Base-by-base conservation (phyloP, 2,797 vertebrate genomes). In the Hippopotamyrus pictus region DNA sequence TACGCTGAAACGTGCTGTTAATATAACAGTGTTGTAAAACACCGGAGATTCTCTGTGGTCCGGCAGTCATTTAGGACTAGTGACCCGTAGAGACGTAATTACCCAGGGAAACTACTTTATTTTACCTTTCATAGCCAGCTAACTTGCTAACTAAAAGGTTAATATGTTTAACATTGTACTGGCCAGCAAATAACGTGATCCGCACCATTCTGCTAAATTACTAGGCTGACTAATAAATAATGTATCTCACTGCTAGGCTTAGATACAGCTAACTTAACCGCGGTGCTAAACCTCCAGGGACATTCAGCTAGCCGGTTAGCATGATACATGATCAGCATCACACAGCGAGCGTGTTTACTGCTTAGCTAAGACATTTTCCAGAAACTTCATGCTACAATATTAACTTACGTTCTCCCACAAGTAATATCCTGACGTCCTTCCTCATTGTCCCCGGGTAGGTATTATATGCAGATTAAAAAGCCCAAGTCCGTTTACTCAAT, bases 361-460 rank as follows among this genome's bases (percentile, higher is more conserved):
- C 12, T 22, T 29, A 50, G 83, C 22, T 29, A 29, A 51, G 9
- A 53, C 48, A 53, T 85, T 41, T 82, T 7, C 17, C 76, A 48
- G 44, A 9, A 83, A 46, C 76, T 7, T 48, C 76, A 84, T 5
- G n/a, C 46, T 22, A 12, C 46, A 84, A 84, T 2, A 84, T 84
- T 25, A 25, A 98, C 97, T 98, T 95, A 99, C 97, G 96, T 93
- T 99, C 98, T 91, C 98, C 98, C 94, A 98, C 97, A 44, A 98
- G 93, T 79, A 98, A 94, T 92, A 99, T 98, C 95, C 98, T 95
- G 94, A 99, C 98, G 95, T 98, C 98, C 91, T 98, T 99, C 95
- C 97, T 97, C 98, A 99, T 99, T 90, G 69, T 91, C 95, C 88
- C 79, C 90, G 88, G 2, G 69, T 22, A 46, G 82, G 91, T 92